These are phyloP conservation scores for Parambassis ranga DNA, from an alignment of 2,797 vertebrate genomes.

Conservation along the genomic window DNA sequence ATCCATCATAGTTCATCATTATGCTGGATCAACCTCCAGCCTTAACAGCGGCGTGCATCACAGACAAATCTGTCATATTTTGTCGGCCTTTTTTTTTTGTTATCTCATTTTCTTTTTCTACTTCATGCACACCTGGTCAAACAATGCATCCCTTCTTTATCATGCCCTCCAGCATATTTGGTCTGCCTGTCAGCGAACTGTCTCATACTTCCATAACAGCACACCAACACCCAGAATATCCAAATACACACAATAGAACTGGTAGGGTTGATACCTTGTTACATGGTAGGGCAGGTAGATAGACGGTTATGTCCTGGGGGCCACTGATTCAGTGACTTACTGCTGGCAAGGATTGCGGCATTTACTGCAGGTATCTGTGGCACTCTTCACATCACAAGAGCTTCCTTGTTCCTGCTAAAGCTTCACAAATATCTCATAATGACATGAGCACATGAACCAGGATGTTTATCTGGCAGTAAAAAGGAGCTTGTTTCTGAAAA, in stretches of 20 bases:
- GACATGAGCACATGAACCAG: not conserved
- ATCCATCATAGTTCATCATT: constrained; percentile 68
- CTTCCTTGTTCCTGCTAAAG: constrained; percentile 1
- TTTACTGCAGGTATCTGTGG: not conserved
- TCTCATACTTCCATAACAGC: constrained; percentile 36
- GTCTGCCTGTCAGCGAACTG: constrained; percentile 45
- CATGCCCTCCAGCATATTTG: constrained; percentile 53
- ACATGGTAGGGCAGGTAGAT: constrained; percentile 20
- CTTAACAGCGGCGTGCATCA: constrained; percentile 39
- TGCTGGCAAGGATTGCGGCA: constrained; percentile 1
- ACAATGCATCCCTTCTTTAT: constrained; percentile 55
- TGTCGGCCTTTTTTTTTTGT: constrained; percentile 29
- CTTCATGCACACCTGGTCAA: constrained; percentile 49
- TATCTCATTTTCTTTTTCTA: not conserved
- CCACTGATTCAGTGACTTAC: constrained; percentile 43
- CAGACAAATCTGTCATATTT: constrained; percentile 57
- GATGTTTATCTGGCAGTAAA: not conserved
- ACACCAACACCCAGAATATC: constrained; percentile 24
- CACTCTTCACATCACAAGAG: constrained; percentile 8
- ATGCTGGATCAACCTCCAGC: constrained; percentile 53
- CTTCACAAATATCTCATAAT: constrained; percentile 10
- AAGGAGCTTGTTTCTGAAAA: constrained; percentile 23
- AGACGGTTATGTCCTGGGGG: constrained; percentile 43
- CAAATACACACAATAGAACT: constrained; percentile 23
- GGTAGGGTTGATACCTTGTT: constrained; percentile 5